A percentile compares a stretch with the other conserved stretches of the same genome.
Conservation (phyloP, 2,888 invertebrate genomes). For the Alloplasta piceator region DNA sequence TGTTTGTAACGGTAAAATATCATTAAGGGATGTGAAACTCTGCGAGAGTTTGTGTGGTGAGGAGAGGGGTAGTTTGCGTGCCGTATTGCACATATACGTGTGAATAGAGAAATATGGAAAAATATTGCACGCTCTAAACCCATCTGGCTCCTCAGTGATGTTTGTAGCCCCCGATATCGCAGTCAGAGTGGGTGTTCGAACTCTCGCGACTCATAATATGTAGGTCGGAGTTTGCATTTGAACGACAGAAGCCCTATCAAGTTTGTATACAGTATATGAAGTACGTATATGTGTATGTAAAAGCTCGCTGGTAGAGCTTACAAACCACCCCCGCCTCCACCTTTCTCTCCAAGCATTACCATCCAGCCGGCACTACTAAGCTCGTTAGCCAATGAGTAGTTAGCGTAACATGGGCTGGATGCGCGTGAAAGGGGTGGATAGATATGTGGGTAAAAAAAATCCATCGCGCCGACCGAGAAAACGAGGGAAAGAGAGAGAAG, state of each 20-base stretch:
- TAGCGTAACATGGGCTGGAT: constrained; percentile 56
- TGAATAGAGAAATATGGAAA: constrained; percentile 48
- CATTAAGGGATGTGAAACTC: constrained; percentile 37
- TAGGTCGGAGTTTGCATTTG: constrained; percentile 74
- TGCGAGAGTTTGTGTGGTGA: constrained; percentile 8
- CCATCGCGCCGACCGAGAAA: constrained; percentile 15
- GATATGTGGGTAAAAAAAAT: constrained; percentile 42
- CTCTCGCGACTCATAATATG: constrained; percentile 66
- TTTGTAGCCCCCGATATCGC: constrained; percentile 3
- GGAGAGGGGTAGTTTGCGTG: constrained; percentile 46
- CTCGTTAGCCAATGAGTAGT: constrained; percentile 74
- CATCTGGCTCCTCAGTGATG: too few relatives aligned
- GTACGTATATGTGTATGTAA: background rate
- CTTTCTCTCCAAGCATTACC: constrained; percentile 28
- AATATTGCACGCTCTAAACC: background rate
- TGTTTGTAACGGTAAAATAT: constrained; percentile 34
- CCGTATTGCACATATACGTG: constrained; percentile 37
- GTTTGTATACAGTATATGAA: constrained; percentile 16
- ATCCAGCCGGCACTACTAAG: constrained; percentile 70
- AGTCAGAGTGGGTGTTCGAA: constrained; percentile 7
- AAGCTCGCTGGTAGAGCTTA: constrained; percentile 45
- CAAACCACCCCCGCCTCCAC: background rate
- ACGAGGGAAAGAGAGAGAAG: background rate
- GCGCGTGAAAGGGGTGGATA: constrained; percentile 54
- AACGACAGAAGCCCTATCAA: constrained; percentile 74